Evolutionary conservation across 1,140 invertebrate species (phyloP).

Genomic region (Augochlora pura): DNA sequence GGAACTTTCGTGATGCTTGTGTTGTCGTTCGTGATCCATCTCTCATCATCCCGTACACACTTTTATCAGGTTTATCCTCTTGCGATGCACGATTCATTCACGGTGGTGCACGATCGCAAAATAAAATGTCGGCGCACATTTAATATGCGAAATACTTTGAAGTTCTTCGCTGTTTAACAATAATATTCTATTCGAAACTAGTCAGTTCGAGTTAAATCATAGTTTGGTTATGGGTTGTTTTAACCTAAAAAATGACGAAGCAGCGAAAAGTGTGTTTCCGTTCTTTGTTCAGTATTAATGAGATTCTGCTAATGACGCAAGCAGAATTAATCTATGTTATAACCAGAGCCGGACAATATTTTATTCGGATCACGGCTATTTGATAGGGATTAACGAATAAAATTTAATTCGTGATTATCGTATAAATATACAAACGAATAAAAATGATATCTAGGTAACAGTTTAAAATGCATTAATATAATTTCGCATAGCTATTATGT

Average conservation of each 20-base stretch:
- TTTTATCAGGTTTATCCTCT: slow-evolving; percentile 27
- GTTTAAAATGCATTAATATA: too few species aligned
- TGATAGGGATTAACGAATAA: too few species aligned
- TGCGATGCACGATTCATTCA: background rate
- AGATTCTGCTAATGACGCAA: too few species aligned
- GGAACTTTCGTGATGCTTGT: slow-evolving; percentile 55
- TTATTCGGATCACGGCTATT: too few species aligned
- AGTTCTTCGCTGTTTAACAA: background rate
- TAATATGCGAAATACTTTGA: background rate
- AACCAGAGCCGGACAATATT: too few species aligned
- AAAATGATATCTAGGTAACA: too few species aligned
- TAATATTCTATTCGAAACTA: background rate
- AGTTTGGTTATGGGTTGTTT: background rate
- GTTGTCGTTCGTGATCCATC: slow-evolving; percentile 47
- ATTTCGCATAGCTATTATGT: too few species aligned
- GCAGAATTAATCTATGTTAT: too few species aligned
- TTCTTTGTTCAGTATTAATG: too few species aligned
- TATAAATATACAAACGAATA: too few species aligned
- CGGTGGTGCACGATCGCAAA: background rate
- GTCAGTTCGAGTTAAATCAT: background rate
- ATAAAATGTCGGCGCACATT: background rate
- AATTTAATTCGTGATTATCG: too few species aligned
- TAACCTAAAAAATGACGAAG: background rate
- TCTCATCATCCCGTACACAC: slow-evolving; percentile 31
- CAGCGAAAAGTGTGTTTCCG: background rate